These are phyloP conservation scores for Pyralis farinalis DNA, from an alignment of 2,888 invertebrate genomes.

Conservation along the genomic window DNA sequence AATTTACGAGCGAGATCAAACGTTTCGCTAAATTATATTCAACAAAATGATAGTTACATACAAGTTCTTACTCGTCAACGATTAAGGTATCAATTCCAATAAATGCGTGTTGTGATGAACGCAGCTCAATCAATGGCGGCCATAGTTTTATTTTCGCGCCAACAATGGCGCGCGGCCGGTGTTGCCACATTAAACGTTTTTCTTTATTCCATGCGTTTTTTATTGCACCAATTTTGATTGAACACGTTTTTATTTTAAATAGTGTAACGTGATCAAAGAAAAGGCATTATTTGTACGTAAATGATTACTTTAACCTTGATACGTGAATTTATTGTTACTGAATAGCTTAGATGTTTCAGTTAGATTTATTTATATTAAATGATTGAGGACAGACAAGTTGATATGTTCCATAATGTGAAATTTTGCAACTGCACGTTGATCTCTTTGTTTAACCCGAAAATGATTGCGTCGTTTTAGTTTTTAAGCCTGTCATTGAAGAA, in stretches of 20 bases:
- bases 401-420: constrained; percentile 20
- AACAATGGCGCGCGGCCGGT: constrained; percentile 45
- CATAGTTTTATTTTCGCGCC: constrained; percentile 52
- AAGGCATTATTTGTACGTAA: constrained; percentile 15
- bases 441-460: constrained; percentile 6
- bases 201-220: constrained; percentile 36
- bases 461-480: constrained; percentile 6
- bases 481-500: not conserved
- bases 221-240: constrained; percentile 55
- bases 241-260: constrained; percentile 39
- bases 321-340: constrained; percentile 37
- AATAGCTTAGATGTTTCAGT: constrained; percentile 29
- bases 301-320: constrained; percentile 24
- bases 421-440: constrained; percentile 20
- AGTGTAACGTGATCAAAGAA: constrained; percentile 49
- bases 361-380: constrained; percentile 10
- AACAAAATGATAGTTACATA: not conserved
- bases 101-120: constrained; percentile 35
- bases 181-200: constrained; percentile 50
- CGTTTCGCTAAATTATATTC: constrained; percentile 39
- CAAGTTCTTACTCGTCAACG: constrained; percentile 29
- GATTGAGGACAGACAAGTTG: constrained; percentile 17
- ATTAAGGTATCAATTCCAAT: constrained; percentile 46
- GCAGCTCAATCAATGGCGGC: constrained; percentile 41
- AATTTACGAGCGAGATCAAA: constrained; percentile 73